Conservation (phyloP, 2,113 vertebrate species). For the Oreochromis aureus region DNA sequence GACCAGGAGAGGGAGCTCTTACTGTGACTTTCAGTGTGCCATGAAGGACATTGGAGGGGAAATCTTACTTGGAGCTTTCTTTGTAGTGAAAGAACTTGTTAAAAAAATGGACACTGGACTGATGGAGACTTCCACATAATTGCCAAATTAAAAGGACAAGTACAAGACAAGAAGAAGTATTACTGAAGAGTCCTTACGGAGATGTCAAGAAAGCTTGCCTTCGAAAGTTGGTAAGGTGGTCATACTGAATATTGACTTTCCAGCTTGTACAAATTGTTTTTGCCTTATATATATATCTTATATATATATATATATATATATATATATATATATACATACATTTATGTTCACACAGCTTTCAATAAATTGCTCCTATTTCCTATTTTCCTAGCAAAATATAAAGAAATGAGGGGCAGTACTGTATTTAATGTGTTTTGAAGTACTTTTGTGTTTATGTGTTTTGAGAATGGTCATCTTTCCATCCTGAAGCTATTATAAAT, state of each 20-base stretch:
- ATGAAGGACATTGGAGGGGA: neutral
- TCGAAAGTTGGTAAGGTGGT: neutral
- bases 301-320: too few relatives aligned
- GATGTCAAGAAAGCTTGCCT: neutral
- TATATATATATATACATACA: too few relatives aligned
- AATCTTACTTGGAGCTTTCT: neutral
- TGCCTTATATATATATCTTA: too few relatives aligned
- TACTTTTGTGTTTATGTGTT: neutral
- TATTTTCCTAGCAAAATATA: neutral
- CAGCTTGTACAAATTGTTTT: neutral
- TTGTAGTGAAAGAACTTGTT: fast-evolving
- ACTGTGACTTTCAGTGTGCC: neutral
- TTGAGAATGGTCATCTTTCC: neutral
- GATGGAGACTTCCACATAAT: neutral
- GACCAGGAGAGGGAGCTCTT: constrained; percentile 6
- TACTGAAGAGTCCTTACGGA: neutral
- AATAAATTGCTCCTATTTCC: too few relatives aligned
- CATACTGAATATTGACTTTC: neutral
- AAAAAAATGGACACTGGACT: neutral
- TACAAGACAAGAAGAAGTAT: neutral
- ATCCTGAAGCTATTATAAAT: neutral
- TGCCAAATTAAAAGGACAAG: neutral
- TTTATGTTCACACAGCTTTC: too few relatives aligned
- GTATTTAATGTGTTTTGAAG: neutral
- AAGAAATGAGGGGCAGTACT: neutral